Conservation (phyloP, 2,797 vertebrate species). For the Molossus molossus region DNA sequence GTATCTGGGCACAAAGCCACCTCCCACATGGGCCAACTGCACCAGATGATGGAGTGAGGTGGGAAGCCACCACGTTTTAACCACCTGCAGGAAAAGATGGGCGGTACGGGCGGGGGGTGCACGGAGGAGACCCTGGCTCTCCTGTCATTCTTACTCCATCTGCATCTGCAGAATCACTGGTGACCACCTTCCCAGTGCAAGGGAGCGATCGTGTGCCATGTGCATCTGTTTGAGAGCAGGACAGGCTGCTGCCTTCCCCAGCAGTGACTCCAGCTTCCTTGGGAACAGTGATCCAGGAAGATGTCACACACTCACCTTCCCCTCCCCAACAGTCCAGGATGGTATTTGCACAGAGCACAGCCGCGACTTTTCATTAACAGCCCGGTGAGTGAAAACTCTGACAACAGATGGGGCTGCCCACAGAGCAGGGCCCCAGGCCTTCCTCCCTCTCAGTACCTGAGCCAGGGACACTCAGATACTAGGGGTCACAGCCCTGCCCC, state of each 20-base stretch:
- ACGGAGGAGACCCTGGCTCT: neutral
- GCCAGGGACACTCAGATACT: neutral
- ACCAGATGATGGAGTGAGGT: neutral
- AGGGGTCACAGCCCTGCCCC: neutral
- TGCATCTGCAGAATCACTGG: neutral
- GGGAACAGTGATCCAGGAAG: neutral
- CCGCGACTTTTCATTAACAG: neutral
- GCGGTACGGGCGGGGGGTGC: fast-evolving
- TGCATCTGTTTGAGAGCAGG: neutral
- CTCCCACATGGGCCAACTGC: fast-evolving
- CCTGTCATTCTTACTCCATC: neutral
- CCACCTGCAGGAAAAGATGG: neutral
- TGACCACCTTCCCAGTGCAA: neutral
- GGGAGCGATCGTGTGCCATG: too few species aligned
- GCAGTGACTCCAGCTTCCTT: neutral
- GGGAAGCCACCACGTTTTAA: neutral
- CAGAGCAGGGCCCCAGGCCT: neutral
- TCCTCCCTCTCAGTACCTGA: neutral
- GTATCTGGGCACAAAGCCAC: neutral
- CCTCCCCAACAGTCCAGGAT: neutral
- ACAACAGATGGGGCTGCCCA: neutral
- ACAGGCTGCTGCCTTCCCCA: neutral
- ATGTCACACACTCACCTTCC: neutral
- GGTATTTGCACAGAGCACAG: neutral
- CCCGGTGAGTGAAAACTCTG: neutral